Conservation (phyloP, 2,888 invertebrate genomes). For the Leptinotarsa rubiginosa region DNA sequence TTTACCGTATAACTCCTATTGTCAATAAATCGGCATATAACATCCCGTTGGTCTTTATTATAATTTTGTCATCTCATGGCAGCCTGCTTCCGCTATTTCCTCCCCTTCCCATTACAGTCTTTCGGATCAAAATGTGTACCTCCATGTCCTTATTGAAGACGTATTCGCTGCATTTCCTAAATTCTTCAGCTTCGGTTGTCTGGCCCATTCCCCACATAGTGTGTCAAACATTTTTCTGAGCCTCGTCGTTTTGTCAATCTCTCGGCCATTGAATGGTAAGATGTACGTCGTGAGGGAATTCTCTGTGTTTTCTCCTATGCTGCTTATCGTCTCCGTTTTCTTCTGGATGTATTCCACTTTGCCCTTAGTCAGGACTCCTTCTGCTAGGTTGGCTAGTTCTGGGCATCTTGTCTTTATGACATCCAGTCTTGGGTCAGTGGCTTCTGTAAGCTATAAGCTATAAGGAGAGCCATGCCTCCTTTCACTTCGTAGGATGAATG, state of each 20-base stretch:
- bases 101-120: background rate
- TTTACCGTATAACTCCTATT: background rate
- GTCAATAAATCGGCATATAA: slow-evolving; percentile 2
- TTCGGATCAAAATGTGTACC: background rate
- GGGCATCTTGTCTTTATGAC: background rate
- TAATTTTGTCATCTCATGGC: background rate
- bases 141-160: background rate
- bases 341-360: background rate
- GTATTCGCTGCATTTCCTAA: slow-evolving; percentile 5
- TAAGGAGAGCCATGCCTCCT: background rate
- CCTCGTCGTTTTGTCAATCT: background rate
- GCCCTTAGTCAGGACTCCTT: slow-evolving; percentile 1
- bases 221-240: background rate
- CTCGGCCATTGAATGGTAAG: background rate
- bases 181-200: background rate
- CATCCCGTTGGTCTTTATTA: slow-evolving; percentile 4
- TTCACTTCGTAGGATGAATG: background rate
- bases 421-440: background rate
- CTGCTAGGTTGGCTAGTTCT: background rate
- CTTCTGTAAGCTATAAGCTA: background rate
- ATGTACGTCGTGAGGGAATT: slow-evolving; percentile 11
- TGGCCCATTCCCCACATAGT: background rate
- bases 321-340: slow-evolving; percentile 9
- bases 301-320: background rate
- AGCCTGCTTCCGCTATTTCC: background rate